phyloP scores from a whole-genome alignment of 1,140 invertebrate species.

The Aphelenchoides fujianensis region DNA sequence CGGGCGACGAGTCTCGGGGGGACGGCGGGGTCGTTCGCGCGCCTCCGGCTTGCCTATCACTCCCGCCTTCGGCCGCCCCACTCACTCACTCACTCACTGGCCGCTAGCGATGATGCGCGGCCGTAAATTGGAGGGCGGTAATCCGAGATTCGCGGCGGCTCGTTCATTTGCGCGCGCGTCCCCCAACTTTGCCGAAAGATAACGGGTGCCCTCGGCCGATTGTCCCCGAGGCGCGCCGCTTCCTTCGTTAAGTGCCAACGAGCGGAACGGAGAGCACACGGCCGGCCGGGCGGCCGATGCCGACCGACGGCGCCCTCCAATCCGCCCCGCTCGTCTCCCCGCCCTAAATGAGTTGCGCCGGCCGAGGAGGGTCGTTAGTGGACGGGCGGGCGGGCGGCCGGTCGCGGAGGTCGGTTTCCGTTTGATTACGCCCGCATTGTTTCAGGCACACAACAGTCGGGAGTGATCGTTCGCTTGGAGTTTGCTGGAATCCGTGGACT shows the following conservation, averaged over 20 bases:
- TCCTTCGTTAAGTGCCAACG: neutral
- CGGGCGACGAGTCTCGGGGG: neutral
- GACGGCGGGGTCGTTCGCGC: too few relatives aligned
- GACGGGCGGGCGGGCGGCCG: too few relatives aligned
- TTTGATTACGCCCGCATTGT: too few relatives aligned
- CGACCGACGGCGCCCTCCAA: too few relatives aligned
- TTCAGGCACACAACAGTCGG: neutral
- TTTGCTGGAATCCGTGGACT: too few relatives aligned
- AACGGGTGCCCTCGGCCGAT: neutral
- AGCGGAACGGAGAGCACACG: too few relatives aligned
- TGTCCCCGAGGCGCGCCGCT: neutral
- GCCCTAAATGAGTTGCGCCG: neutral
- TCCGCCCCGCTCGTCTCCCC: neutral
- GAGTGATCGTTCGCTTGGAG: too few relatives aligned
- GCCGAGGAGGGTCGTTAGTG: neutral
- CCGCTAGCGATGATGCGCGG: too few relatives aligned
- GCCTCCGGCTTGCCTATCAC: neutral
- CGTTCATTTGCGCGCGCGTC: neutral
- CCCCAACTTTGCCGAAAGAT: neutral
- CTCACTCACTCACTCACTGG: too few relatives aligned
- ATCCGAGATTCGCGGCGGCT: neutral
- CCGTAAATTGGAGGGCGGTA: neutral
- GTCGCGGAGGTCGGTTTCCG: too few relatives aligned
- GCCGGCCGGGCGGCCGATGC: too few relatives aligned
- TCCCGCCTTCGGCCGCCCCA: neutral